Base-by-base conservation (phyloP, 2,113 vertebrate species). In the Phalacrocorax aristotelis region DNA sequence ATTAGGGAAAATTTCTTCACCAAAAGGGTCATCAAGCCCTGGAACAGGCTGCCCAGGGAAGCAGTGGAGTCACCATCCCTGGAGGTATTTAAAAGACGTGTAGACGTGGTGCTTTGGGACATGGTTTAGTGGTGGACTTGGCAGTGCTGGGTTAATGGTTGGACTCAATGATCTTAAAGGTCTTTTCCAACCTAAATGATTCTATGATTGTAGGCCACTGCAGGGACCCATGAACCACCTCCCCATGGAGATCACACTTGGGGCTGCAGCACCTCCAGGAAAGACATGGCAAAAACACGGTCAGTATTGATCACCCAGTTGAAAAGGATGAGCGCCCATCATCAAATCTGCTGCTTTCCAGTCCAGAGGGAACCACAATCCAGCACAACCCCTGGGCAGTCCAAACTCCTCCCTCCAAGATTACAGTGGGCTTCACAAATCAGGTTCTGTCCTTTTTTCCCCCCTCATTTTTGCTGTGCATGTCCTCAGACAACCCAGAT, bases 241-340 rank as follows among this genome's bases (percentile, higher is more conserved):
- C 27, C 40, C 36, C 11, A 10, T 3, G 32, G 44, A 60, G 34
- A 54, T n/a, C 48, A 52, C n/a, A 5, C 0, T 0, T 13, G 21
- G 16, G 1, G 11, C 62, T 57, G 48, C 57, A 29, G 48, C 38
- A 42, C 8, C 21, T 38, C 54, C 14, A 1, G 10, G 14, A 29
- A 48, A 40, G 17, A 32, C 10, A 7, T 4, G 16, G 51, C 52
- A 54, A 49, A 54, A 54, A 7, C 34, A 5, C 34, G 27, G 12
- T 10, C 7, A 27, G 32, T 7, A 11, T 21, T 42, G 29, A 4
- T 21, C 80, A 18, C 23, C 51, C n/a, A 22, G 57, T 27, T 30
- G n/a, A 17, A 42, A 30, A 44, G n/a, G 36, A 32, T 25, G 66
- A 86, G 32, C 27, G 12, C 4, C 68, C 66, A 40, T 3, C 55